Evolutionary conservation across 2,888 invertebrate genomes (phyloP).

Genomic region (Hedychridium roseum): DNA sequence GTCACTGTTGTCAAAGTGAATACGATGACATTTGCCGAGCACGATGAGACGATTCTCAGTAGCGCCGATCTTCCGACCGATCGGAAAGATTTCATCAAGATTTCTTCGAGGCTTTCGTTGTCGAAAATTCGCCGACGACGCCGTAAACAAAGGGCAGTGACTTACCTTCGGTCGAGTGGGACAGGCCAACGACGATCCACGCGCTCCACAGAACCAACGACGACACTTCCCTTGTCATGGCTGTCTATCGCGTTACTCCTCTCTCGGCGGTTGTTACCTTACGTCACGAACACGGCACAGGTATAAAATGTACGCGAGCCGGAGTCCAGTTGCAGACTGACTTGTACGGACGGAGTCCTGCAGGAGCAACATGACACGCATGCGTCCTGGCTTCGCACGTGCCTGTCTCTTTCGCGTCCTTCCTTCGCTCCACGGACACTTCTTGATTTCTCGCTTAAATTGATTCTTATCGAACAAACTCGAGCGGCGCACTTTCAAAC

Average conservation of each 20-base stretch:
- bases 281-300: constrained; percentile 34
- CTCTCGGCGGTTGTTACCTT: constrained; percentile 10
- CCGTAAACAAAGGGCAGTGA: too few species aligned
- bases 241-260: constrained; percentile 6
- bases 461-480: too few species aligned
- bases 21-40: too few species aligned
- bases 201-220: constrained; percentile 28
- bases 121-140: too few species aligned
- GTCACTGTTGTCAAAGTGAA: too few species aligned
- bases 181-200: constrained; percentile 23
- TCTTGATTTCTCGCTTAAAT: neutral
- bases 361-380: constrained; percentile 59
- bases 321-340: constrained; percentile 58
- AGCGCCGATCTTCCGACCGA: too few species aligned
- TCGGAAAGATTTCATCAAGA: too few species aligned
- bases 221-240: constrained; percentile 35
- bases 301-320: constrained; percentile 47
- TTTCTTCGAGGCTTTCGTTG: too few species aligned
- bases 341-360: constrained; percentile 45
- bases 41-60: too few species aligned
- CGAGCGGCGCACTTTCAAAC: neutral
- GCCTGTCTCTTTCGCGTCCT: constrained; percentile 47
- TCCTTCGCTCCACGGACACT: constrained; percentile 12
- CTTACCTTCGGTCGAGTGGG: constrained; percentile 34
- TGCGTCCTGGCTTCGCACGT: constrained; percentile 54